Evolutionary conservation across 1,140 invertebrate genomes (phyloP).

Genomic region (Phortica variegata): DNA sequence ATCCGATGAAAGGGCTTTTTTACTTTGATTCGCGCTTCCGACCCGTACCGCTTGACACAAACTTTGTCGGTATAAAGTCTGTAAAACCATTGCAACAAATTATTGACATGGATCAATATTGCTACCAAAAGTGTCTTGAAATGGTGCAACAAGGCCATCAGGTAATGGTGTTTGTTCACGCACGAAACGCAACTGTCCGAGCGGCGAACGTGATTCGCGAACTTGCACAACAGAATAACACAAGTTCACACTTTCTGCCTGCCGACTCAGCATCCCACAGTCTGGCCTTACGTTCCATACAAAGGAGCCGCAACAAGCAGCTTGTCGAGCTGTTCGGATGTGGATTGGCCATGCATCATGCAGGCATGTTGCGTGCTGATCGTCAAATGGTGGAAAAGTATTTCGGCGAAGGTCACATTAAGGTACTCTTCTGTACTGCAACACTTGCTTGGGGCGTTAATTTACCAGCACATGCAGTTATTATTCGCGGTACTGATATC

Average conservation of each 20-base stretch:
- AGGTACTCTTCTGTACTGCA: constrained; percentile 94
- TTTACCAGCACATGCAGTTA: constrained; percentile 95
- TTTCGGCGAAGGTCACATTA: constrained; percentile 85
- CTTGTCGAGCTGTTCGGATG: constrained; percentile 79
- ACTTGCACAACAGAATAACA: constrained; percentile 71
- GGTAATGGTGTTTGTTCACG: constrained; percentile 99
- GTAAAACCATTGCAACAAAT: constrained; percentile 74
- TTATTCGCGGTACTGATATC: constrained; percentile 93
- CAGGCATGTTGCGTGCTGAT: constrained; percentile 65
- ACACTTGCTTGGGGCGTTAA: constrained; percentile 99
- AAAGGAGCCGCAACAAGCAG: constrained; percentile 73
- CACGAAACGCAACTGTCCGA: constrained; percentile 89
- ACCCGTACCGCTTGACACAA: constrained; percentile 91
- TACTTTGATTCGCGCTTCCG: constrained; percentile 97
- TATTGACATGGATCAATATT: constrained; percentile 87
- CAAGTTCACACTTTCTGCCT: constrained; percentile 70
- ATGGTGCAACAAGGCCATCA: constrained; percentile 90
- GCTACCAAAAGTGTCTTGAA: constrained; percentile 89
- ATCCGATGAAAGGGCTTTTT: constrained; percentile 90
- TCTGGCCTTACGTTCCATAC: constrained; percentile 66
- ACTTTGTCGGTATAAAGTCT: constrained; percentile 89
- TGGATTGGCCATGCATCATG: constrained; percentile 96
- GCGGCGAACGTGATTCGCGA: constrained; percentile 81
- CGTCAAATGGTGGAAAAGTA: constrained; percentile 83
- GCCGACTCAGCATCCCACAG: constrained; percentile 63